A percentile compares a stretch with the other conserved stretches of the same genome.
Evolutionary conservation across 2,888 invertebrate genomes (phyloP).

Genomic region (Pyrrhia umbra): DNA sequence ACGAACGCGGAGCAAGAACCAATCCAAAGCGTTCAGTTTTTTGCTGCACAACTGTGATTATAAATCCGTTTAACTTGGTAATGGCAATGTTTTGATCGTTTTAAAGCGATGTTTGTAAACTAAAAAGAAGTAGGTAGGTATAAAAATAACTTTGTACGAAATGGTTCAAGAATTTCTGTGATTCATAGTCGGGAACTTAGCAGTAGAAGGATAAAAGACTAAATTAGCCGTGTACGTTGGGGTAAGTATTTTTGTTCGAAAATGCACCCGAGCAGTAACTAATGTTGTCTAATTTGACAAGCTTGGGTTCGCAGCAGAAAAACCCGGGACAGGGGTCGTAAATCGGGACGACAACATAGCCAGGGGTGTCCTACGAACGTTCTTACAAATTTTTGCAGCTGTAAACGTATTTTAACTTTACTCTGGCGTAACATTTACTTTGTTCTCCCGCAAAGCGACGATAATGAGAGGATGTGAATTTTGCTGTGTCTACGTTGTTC

Average conservation of each 20-base stretch:
- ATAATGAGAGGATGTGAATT: slow-evolving; percentile 51
- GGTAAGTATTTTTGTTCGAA: slow-evolving; percentile 32
- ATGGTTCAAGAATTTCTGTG: neutral
- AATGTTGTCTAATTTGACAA: slow-evolving; percentile 58
- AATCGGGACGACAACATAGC: slow-evolving; percentile 54
- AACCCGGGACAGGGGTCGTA: slow-evolving; percentile 54
- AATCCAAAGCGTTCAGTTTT: neutral
- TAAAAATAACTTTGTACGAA: neutral
- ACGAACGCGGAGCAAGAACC: neutral
- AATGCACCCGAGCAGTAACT: slow-evolving; percentile 47
- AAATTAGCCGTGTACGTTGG: slow-evolving; percentile 29
- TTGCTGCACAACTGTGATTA: neutral
- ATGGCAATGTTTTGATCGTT: neutral
- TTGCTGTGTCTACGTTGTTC: slow-evolving; percentile 30
- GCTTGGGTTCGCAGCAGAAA: slow-evolving; percentile 48
- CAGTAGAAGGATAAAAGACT: slow-evolving; percentile 13
- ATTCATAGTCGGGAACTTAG: slow-evolving; percentile 1
- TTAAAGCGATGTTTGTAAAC: neutral
- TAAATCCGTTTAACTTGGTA: slow-evolving; percentile 8
- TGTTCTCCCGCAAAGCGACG: slow-evolving; percentile 46
- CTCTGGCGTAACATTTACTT: slow-evolving; percentile 47
- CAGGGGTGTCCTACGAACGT: slow-evolving; percentile 49
- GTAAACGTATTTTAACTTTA: slow-evolving; percentile 52
- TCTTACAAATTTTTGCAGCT: slow-evolving; percentile 50
- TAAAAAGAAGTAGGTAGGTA: neutral